Evolutionary conservation across 2,113 vertebrate genomes (phyloP).

Genomic region (Siphamia tubifer): DNA sequence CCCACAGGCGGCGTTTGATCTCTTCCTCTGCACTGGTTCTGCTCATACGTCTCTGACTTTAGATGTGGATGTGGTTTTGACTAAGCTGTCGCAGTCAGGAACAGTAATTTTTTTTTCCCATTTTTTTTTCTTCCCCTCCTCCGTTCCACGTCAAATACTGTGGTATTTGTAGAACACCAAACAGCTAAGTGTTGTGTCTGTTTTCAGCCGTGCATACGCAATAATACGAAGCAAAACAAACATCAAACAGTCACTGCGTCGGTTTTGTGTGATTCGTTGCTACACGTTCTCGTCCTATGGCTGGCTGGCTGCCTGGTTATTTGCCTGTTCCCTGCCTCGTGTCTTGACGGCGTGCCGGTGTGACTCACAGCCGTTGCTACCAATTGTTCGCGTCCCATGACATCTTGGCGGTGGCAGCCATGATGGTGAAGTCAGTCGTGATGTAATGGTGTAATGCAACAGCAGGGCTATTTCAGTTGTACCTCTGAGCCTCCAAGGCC

Average conservation of each 20-base stretch:
- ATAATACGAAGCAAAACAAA: neutral
- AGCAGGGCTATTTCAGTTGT: slow-evolving; percentile 69
- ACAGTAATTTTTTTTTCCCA: neutral
- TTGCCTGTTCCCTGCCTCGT: slow-evolving; percentile 8
- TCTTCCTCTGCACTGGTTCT: neutral
- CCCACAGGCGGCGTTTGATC: slow-evolving; percentile 34
- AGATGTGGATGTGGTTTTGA: slow-evolving; percentile 37
- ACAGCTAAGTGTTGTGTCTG: neutral
- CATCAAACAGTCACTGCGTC: neutral
- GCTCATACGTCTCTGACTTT: neutral
- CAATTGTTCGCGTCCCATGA: slow-evolving; percentile 44
- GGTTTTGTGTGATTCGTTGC: neutral
- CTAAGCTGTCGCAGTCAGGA: slow-evolving; percentile 15
- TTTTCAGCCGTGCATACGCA: neutral
- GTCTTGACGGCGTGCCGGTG: neutral
- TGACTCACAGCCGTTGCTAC: slow-evolving; percentile 22
- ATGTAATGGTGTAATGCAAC: slow-evolving; percentile 69
- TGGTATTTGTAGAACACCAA: neutral
- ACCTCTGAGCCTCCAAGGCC: slow-evolving; percentile 56
- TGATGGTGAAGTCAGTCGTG: slow-evolving; percentile 60
- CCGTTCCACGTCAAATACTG: neutral
- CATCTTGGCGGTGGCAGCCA: slow-evolving; percentile 39
- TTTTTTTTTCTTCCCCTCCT: too few species aligned
- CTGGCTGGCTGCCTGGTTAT: neutral
- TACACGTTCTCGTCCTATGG: neutral